Conservation (phyloP, 2,888 invertebrate species). For the Lydus trimaculatus region DNA sequence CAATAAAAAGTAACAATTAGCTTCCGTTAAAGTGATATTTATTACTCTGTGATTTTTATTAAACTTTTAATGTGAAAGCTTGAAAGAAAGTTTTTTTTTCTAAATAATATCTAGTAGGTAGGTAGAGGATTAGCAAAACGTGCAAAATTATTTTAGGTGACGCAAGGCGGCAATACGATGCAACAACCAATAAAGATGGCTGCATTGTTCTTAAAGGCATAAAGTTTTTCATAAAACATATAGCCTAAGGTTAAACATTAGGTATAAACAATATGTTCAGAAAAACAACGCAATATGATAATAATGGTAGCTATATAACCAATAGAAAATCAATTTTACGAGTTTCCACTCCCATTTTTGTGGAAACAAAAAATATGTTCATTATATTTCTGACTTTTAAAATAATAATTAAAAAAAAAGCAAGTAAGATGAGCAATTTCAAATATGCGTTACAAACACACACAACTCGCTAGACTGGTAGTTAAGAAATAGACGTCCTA, state of each 20-base stretch:
- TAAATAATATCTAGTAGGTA: background rate
- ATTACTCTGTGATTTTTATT: too few relatives aligned
- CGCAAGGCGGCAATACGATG: background rate
- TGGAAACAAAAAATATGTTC: constrained; percentile 13
- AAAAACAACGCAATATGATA: constrained; percentile 32
- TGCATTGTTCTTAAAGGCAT: constrained; percentile 25
- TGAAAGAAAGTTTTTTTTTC: background rate
- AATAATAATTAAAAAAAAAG: background rate
- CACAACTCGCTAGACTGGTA: constrained; percentile 36
- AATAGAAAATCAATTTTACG: constrained; percentile 38
- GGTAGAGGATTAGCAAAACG: background rate
- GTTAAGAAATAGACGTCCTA: constrained; percentile 38
- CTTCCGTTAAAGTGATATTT: too few relatives aligned
- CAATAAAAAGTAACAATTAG: background rate
- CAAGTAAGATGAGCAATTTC: constrained; percentile 31
- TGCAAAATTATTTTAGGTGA: background rate
- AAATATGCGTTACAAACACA: constrained; percentile 30
- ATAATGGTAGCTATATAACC: constrained; percentile 33
- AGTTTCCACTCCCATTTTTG: constrained; percentile 37
- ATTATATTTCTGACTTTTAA: constrained; percentile 4
- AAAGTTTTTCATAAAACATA: constrained; percentile 17
- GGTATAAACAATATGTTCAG: constrained; percentile 39
- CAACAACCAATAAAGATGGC: constrained; percentile 18
- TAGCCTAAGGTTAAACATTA: constrained; percentile 36
- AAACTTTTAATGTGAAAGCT: background rate